Percentiles rank a stretch among this genome's conserved stretches.
These are phyloP conservation scores for Acrocyrtus sp. DNA, from an alignment of 2,888 invertebrate genomes.

Conservation along the genomic window DNA sequence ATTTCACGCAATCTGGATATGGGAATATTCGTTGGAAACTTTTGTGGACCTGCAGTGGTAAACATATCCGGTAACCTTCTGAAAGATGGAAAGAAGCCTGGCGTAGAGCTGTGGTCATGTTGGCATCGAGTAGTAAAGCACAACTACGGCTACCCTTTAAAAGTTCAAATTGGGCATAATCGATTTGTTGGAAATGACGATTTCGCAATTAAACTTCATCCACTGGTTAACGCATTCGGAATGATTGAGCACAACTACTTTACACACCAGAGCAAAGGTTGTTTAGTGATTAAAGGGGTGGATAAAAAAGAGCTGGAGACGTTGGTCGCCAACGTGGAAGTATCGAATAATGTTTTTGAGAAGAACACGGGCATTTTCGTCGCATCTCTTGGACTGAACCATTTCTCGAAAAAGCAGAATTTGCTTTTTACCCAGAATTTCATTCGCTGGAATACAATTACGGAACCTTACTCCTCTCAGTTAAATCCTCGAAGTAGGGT, in stretches of 20 bases:
- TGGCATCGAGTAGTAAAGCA: conserved; percentile 69
- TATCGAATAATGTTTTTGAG: conserved; percentile 90
- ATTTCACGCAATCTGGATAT: conserved; percentile 88
- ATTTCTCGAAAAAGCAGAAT: conserved; percentile 84
- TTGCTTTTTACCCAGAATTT: conserved; percentile 89
- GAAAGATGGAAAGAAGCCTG: conserved; percentile 80
- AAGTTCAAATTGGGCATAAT: conserved; percentile 87
- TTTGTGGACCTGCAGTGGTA: conserved; percentile 83
- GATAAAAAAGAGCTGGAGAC: conserved; percentile 82
- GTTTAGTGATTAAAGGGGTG: conserved; percentile 84
- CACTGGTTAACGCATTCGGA: conserved; percentile 82
- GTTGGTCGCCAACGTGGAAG: conserved; percentile 76
- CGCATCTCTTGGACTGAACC: conserved; percentile 85
- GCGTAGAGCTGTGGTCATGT: conserved; percentile 85
- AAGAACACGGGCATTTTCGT: conserved; percentile 90
- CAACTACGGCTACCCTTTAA: conserved; percentile 62
- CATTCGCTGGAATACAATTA: conserved; percentile 84
- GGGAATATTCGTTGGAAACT: conserved; percentile 93
- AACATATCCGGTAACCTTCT: conserved; percentile 95
- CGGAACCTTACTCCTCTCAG: conserved; percentile 81
- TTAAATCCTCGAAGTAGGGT: conserved; percentile 91
- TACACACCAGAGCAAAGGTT: conserved; percentile 82
- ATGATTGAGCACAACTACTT: conserved; percentile 91
- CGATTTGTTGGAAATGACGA: conserved; percentile 78
- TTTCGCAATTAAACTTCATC: conserved; percentile 81